These are phyloP conservation scores for Stictonetta naevosa DNA, from an alignment of 2,113 vertebrate genomes.

Conservation along the genomic window DNA sequence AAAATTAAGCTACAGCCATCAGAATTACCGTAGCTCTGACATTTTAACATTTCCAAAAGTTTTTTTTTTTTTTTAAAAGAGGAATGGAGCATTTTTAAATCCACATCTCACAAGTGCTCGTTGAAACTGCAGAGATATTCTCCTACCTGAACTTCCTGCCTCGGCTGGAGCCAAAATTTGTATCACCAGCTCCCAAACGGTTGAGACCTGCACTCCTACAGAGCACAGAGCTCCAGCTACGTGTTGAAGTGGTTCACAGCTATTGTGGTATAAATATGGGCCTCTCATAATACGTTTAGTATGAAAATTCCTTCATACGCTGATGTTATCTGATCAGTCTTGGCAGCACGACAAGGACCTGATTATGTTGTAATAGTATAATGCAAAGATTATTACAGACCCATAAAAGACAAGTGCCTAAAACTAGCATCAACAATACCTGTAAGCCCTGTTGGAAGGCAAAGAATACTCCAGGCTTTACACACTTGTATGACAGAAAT, in stretches of 20 bases:
- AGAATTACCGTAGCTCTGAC: background rate
- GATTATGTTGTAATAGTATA: constrained; percentile 41
- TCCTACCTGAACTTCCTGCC: background rate
- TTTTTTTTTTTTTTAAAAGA: background rate
- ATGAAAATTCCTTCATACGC: background rate
- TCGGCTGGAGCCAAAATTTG: background rate
- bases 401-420: constrained; percentile 35
- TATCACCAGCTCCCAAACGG: background rate
- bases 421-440: constrained; percentile 31
- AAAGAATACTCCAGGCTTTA: background rate
- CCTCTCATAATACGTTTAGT: background rate
- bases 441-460: background rate
- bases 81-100: background rate
- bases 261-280: background rate
- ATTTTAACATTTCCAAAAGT: background rate
- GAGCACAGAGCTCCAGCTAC: background rate
- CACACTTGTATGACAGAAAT: background rate
- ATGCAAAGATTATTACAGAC: constrained; percentile 53
- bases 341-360: constrained; percentile 38
- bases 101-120: background rate
- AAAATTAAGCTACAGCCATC: background rate
- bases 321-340: constrained; percentile 14
- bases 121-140: background rate
- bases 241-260: background rate
- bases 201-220: background rate